Evolutionary conservation across 2,113 vertebrate genomes (phyloP).

Genomic region (Python bivittatus): DNA sequence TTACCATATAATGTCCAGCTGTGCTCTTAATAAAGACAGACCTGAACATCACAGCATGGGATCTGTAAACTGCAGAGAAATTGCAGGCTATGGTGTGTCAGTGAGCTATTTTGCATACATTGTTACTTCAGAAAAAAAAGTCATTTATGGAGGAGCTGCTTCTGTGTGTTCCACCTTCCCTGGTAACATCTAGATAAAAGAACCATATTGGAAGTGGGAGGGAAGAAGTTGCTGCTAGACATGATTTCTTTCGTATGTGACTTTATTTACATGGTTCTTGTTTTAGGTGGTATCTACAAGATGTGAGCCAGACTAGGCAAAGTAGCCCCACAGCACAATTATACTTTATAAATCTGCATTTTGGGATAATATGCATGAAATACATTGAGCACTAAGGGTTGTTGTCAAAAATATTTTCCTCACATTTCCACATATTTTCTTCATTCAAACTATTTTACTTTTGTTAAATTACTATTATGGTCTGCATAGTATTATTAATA

Average conservation of each 20-base stretch:
- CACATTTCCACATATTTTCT: not conserved
- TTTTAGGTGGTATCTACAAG: not conserved
- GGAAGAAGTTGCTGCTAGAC: not conserved
- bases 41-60: not conserved
- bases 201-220: not conserved
- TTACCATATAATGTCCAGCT: not conserved
- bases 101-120: not conserved
- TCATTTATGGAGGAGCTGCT: not conserved
- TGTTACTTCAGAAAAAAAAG: not conserved
- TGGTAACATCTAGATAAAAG: not conserved
- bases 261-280: not conserved
- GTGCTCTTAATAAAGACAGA: not conserved
- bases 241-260: not conserved
- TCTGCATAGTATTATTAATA: no score
- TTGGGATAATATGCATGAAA: not conserved
- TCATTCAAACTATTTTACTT: not conserved
- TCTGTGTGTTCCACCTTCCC: not conserved
- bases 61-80: not conserved
- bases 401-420: not conserved
- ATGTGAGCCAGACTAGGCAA: not conserved
- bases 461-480: not conserved
- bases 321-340: not conserved
- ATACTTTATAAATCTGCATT: not conserved
- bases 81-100: no score
- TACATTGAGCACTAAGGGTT: not conserved